Base-by-base conservation (phyloP, 2,797 vertebrate species). In the Crocidura indochinensis region DNA sequence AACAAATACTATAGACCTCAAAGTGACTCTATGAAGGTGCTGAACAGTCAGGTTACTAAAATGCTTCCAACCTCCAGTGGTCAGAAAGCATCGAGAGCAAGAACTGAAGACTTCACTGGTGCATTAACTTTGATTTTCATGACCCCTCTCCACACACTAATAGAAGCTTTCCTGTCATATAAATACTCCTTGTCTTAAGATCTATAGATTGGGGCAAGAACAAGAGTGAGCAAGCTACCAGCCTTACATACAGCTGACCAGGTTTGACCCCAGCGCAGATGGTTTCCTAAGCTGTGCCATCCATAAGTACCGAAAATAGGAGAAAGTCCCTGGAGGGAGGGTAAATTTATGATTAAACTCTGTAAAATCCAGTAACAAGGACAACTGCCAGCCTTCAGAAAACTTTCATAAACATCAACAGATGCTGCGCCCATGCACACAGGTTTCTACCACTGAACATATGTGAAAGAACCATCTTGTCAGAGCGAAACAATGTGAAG, bases 401-500 rank as follows among this genome's bases (percentile, higher is more conserved):
- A 84, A 71, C 15, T 26, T 92, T 68, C 46, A 74, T 62, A 78
- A 95, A 85, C n/a, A 86, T 15, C 73, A 82, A 78, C 12, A 94
- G 46, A 82, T n/a, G 75, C 8, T 22, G 29, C 62, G 44, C 12
- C 69, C 65, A 5, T 56, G n/a, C 27, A 24, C 56, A 81, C 90
- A 65, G 11, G n/a, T 60, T n/a, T 91, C 73, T 83, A 65, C 11
- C 27, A 73, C 12, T 17, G 20, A 8, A 81, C 0, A 38, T 38
- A 38, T 38, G 38, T 38, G 38, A 38, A 38, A 38, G 38, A 38
- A 38, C 38, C 38, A 38, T 8, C 56, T 15, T 60, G 56, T 4
- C 15, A 87, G 26, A 90, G 96, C 72, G 38, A 80, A 94, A 82
- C 75, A 88, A 88, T 38, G 26, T 81, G 53, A 46, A 73, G 17